phyloP scores from a whole-genome alignment of 2,113 vertebrate genomes.

The Erinaceus europaeus region DNA sequence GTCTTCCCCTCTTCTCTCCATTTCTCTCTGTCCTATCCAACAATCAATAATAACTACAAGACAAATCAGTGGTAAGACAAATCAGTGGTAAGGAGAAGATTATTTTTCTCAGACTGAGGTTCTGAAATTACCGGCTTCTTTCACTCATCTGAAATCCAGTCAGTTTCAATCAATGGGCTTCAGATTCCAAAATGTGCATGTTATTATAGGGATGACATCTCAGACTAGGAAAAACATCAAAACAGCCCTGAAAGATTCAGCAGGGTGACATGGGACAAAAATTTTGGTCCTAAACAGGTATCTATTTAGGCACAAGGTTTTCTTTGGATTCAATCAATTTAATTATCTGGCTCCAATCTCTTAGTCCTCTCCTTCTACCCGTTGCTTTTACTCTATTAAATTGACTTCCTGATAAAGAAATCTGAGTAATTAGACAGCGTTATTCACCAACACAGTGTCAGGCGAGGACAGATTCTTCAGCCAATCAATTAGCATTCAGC shows the following conservation, averaged over 20 bases:
- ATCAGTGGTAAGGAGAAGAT: background rate
- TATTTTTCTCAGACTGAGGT: background rate
- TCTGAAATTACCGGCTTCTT: background rate
- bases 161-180: background rate
- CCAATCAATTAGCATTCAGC: slow-evolving; percentile 54
- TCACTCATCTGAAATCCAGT: background rate
- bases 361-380: background rate
- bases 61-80: background rate
- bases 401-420: slow-evolving; percentile 42
- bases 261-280: background rate
- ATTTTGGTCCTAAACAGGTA: background rate
- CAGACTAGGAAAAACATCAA: background rate
- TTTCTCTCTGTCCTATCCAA: too few species aligned
- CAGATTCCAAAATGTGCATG: background rate
- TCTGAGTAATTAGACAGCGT: slow-evolving; percentile 52
- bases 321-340: slow-evolving; percentile 21
- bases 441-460: slow-evolving; percentile 50
- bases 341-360: slow-evolving; percentile 21
- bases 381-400: background rate
- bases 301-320: background rate
- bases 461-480: slow-evolving; percentile 7
- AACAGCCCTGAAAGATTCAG: background rate
- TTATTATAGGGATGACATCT: background rate
- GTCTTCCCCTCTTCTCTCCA: too few species aligned
- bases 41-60: too few species aligned